These are phyloP conservation scores for Standfussiana lucernea DNA, from an alignment of 2,888 invertebrate species.

Conservation along the genomic window DNA sequence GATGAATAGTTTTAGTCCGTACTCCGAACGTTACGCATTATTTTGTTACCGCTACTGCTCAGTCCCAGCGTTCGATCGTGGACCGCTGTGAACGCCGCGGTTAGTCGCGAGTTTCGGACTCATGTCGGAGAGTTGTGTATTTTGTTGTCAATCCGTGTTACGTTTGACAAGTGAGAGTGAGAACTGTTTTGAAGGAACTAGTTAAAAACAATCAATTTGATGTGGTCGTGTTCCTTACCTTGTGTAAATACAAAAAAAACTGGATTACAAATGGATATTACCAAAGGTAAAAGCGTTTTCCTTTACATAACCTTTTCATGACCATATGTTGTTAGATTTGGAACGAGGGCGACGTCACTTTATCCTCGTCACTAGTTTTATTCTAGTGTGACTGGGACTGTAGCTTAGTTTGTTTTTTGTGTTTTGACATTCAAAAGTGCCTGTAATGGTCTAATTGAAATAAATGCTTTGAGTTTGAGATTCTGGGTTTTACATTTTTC, in stretches of 20 bases:
- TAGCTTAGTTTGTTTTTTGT: no score
- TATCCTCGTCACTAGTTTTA: slow-evolving; percentile 51
- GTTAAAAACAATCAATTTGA: slow-evolving; percentile 70
- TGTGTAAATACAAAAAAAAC: slow-evolving; percentile 68
- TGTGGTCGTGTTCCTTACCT: slow-evolving; percentile 75
- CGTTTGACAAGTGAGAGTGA: slow-evolving; percentile 79
- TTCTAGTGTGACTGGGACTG: no score
- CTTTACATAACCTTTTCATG: slow-evolving; percentile 79
- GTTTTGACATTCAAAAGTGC: no score
- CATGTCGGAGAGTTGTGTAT: slow-evolving; percentile 81
- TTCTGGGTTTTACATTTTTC: slow-evolving; percentile 3
- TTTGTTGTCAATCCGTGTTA: slow-evolving; percentile 71
- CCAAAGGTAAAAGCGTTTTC: slow-evolving; percentile 81
- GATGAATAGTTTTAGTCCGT: slow-evolving; percentile 57
- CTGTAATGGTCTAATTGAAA: no score
- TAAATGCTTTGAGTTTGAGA: no score
- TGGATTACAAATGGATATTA: slow-evolving; percentile 83
- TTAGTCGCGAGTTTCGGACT: slow-evolving; percentile 85
- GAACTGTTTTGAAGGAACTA: slow-evolving; percentile 65
- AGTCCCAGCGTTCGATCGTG: slow-evolving; percentile 60
- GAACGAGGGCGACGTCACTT: slow-evolving; percentile 77
- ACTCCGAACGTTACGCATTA: slow-evolving; percentile 57
- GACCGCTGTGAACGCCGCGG: slow-evolving; percentile 56
- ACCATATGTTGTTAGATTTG: slow-evolving; percentile 81
- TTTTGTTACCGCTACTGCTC: slow-evolving; percentile 23